These are phyloP conservation scores for Myotis davidii DNA, from an alignment of 2,113 vertebrate genomes.

Conservation along the genomic window DNA sequence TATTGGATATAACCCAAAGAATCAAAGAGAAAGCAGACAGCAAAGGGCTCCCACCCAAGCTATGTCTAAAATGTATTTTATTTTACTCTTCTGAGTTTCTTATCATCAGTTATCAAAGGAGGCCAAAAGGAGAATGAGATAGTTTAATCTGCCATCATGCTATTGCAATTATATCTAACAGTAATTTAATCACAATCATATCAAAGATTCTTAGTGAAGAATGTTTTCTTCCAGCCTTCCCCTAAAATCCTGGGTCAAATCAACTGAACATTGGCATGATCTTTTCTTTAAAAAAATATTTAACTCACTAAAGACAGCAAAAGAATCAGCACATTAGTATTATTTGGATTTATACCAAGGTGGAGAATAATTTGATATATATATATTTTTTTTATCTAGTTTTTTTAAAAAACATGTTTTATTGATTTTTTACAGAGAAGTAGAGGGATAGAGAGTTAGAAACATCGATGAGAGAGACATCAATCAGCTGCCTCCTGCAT, in stretches of 20 bases:
- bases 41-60: slow-evolving; percentile 77
- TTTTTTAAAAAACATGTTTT: no score
- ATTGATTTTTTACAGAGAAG: no score
- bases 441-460: no score
- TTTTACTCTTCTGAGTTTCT: slow-evolving; percentile 82
- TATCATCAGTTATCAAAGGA: slow-evolving; percentile 68
- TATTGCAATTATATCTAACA: neutral
- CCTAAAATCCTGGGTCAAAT: neutral
- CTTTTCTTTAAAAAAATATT: neutral
- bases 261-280: neutral
- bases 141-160: neutral
- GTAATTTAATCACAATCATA: slow-evolving; percentile 16
- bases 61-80: slow-evolving; percentile 78
- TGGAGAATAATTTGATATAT: neutral
- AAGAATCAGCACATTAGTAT: neutral
- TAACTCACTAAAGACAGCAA: neutral
- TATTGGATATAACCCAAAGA: slow-evolving; percentile 82
- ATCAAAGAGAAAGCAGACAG: slow-evolving; percentile 82
- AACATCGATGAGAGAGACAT: no score
- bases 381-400: no score
- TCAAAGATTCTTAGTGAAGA: neutral
- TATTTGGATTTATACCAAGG: neutral
- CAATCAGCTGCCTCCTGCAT: no score
- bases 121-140: neutral
- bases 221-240: neutral